phyloP scores from a whole-genome alignment of 2,113 vertebrate genomes.

The Amphiprion ocellaris region DNA sequence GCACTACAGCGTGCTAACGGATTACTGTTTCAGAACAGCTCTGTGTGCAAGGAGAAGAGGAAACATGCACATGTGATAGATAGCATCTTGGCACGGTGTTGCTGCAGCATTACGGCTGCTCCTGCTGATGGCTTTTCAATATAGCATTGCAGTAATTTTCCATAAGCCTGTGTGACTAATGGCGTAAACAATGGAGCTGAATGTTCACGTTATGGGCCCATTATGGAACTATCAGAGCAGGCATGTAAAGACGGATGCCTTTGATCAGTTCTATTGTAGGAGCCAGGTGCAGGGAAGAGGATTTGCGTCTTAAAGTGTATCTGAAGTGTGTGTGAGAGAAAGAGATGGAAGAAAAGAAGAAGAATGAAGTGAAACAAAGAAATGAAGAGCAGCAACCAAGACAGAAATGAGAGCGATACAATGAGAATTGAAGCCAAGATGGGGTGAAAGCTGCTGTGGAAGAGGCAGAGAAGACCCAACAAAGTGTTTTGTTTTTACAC shows the following conservation, averaged over 20 bases:
- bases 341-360: not conserved
- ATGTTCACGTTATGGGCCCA: slow-evolving; percentile 76
- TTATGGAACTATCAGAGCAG: slow-evolving; percentile 70
- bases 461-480: slow-evolving; percentile 31
- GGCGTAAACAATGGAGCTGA: slow-evolving; percentile 70
- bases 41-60: slow-evolving; percentile 22
- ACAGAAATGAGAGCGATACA: not conserved
- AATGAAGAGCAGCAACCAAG: not conserved
- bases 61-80: slow-evolving; percentile 57
- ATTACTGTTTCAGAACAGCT: slow-evolving; percentile 52
- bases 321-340: slow-evolving; percentile 39
- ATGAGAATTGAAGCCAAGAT: not conserved
- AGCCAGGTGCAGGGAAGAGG: slow-evolving; percentile 57
- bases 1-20: slow-evolving; percentile 6
- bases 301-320: slow-evolving; percentile 43
- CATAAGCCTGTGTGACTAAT: slow-evolving; percentile 77
- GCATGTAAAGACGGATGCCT: slow-evolving; percentile 69
- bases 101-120: slow-evolving; percentile 44
- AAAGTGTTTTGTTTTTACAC: slow-evolving; percentile 54
- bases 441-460: not conserved
- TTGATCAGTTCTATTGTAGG: slow-evolving; percentile 69
- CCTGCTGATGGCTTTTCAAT: slow-evolving; percentile 73
- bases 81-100: slow-evolving; percentile 59
- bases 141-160: slow-evolving; percentile 67
- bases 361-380: slow-evolving; percentile 18